Evolutionary conservation across 2,797 vertebrate species (phyloP).

Genomic region (Coregonus suidteri): DNA sequence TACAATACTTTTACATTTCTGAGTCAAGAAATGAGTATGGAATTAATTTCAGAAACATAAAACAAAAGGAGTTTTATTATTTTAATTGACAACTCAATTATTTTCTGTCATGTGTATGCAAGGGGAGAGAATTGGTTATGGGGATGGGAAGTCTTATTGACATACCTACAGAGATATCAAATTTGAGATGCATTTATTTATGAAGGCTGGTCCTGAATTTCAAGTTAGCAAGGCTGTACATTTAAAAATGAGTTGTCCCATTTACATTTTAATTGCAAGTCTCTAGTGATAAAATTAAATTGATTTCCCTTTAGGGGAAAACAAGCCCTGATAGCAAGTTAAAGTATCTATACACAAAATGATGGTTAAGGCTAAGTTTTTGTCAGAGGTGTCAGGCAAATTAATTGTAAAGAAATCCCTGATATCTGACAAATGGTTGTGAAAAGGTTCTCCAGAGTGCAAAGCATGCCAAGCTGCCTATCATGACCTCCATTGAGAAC

Average conservation of each 20-base stretch:
- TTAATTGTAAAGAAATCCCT: conserved; percentile 81
- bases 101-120: conserved; percentile 58
- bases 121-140: conserved; percentile 60
- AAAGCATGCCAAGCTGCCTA: conserved; percentile 77
- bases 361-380: conserved; percentile 81
- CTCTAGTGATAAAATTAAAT: conserved; percentile 62
- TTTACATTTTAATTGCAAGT: conserved; percentile 50
- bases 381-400: conserved; percentile 73
- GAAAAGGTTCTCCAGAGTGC: conserved; percentile 73
- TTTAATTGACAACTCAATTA: conserved; percentile 73
- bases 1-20: not conserved
- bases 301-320: conserved; percentile 45
- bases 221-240: conserved; percentile 62
- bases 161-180: conserved; percentile 48
- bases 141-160: conserved; percentile 63
- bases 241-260: conserved; percentile 45
- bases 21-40: not conserved
- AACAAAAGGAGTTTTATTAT: conserved; percentile 78
- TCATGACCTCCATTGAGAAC: conserved; percentile 54
- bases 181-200: conserved; percentile 55
- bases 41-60: conserved; percentile 57
- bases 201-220: conserved; percentile 64
- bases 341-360: conserved; percentile 66
- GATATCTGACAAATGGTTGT: conserved; percentile 80
- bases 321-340: conserved; percentile 69